A percentile compares a stretch with the other conserved stretches of the same genome.
phyloP scores from a whole-genome alignment of 1,140 invertebrate genomes.

The Dreissena rostriformis region DNA sequence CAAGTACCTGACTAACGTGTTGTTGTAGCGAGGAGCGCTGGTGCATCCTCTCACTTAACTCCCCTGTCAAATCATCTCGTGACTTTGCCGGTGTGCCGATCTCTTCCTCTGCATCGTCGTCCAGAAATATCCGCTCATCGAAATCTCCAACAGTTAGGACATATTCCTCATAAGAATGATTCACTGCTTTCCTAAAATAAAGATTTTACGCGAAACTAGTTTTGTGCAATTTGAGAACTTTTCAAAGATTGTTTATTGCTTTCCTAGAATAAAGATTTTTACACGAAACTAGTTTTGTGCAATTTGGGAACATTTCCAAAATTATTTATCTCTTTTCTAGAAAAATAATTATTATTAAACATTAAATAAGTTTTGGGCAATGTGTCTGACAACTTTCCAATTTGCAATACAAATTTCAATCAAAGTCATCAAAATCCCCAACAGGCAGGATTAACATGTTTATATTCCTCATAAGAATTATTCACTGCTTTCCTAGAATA shows the following conservation, averaged over 20 bases:
- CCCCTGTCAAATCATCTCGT: conserved; percentile 81
- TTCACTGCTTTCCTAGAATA: conserved; percentile 90
- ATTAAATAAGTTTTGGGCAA: too few species aligned
- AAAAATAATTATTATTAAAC: too few species aligned
- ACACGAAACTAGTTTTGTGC: too few species aligned
- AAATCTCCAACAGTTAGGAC: conserved; percentile 96
- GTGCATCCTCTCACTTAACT: conserved; percentile 83
- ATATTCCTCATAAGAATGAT: conserved; percentile 94
- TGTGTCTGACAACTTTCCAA: too few species aligned
- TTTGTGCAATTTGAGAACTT: too few species aligned
- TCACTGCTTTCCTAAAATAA: conserved; percentile 89
- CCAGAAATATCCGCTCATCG: conserved; percentile 96
- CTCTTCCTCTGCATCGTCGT: conserved; percentile 87
- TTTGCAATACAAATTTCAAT: too few species aligned
- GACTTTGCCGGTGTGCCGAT: conserved; percentile 86
- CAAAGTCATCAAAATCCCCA: conserved; percentile 99
- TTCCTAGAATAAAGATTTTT: too few species aligned
- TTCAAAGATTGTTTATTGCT: too few species aligned
- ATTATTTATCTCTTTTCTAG: too few species aligned
- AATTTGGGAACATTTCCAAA: too few species aligned
- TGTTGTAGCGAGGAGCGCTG: conserved; percentile 78
- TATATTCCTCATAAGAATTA: conserved; percentile 94
- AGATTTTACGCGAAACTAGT: too few species aligned
- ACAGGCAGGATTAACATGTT: conserved; percentile 94
- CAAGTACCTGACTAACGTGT: conserved; percentile 78